A percentile compares a stretch with the other conserved stretches of the same genome.
These are phyloP conservation scores for Coracias cyanogaster DNA, from an alignment of 2,797 vertebrate species.

Conservation along the genomic window DNA sequence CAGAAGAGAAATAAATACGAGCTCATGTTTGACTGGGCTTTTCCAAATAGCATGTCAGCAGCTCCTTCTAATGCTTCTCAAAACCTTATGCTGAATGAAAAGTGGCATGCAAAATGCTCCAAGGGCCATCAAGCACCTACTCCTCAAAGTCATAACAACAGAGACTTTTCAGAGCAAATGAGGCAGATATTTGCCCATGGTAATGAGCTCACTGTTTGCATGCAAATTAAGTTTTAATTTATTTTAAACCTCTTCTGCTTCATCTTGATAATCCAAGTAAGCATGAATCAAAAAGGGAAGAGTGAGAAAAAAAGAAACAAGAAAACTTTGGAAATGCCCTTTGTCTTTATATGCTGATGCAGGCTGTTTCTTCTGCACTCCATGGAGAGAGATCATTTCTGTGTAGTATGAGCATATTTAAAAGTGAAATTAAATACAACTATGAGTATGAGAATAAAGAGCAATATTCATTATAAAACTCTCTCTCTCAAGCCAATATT, in stretches of 20 bases:
- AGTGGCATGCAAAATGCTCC: not conserved
- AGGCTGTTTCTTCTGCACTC: not conserved
- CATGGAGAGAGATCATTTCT: not conserved
- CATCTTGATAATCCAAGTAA: slow-evolving; percentile 46
- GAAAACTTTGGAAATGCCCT: not conserved
- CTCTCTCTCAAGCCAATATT: not conserved
- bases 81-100: slow-evolving; percentile 21
- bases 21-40: not conserved
- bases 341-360: not conserved
- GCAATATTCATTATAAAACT: not conserved
- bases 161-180: slow-evolving; percentile 32
- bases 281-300: not conserved
- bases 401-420: not conserved
- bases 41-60: not conserved
- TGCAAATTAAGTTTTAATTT: slow-evolving; percentile 47
- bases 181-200: slow-evolving; percentile 32
- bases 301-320: not conserved
- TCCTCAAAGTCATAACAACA: slow-evolving; percentile 48
- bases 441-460: not conserved
- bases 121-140: slow-evolving; percentile 13
- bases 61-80: not conserved
- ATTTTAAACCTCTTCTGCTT: slow-evolving; percentile 34
- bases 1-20: slow-evolving; percentile 2
- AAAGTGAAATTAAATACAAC: slow-evolving; percentile 40
- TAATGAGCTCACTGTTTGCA: slow-evolving; percentile 30